Percentiles rank a stretch among this genome's conserved stretches.
phyloP scores from a whole-genome alignment of 2,113 vertebrate species.

The Pandion haliaetus region DNA sequence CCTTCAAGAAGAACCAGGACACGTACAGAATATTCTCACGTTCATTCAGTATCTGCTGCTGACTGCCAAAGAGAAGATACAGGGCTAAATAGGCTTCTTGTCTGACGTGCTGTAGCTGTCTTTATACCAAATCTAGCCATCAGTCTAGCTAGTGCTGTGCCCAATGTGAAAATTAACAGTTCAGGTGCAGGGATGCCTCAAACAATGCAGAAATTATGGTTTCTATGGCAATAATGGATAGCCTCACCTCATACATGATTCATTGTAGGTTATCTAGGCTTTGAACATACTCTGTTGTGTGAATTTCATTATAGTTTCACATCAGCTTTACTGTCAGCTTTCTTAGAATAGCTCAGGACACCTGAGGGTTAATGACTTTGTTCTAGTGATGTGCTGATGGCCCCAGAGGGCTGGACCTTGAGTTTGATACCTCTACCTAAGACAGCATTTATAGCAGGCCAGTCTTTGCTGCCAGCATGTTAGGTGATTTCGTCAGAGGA shows the following conservation, averaged over 20 bases:
- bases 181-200: not conserved
- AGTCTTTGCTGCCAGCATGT: not conserved
- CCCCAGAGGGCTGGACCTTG: not conserved
- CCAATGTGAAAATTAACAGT: not conserved
- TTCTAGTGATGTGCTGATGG: not conserved
- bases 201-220: not conserved
- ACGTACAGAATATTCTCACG: rapidly evolving
- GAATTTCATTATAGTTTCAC: not conserved
- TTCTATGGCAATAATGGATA: not conserved
- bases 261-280: not conserved
- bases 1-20: not conserved
- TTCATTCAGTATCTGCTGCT: not conserved
- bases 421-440: not conserved
- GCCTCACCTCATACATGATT: not conserved
- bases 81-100: not conserved
- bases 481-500: not conserved
- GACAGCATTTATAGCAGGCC: not conserved
- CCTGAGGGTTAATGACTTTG: not conserved
- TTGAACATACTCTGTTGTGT: not conserved
- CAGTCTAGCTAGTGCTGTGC: not conserved
- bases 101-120: not conserved
- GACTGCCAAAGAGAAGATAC: not conserved
- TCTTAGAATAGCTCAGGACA: not conserved
- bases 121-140: not conserved
- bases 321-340: not conserved